Evolutionary conservation across 2,888 invertebrate species (phyloP).

Genomic region (Apantesis nais): DNA sequence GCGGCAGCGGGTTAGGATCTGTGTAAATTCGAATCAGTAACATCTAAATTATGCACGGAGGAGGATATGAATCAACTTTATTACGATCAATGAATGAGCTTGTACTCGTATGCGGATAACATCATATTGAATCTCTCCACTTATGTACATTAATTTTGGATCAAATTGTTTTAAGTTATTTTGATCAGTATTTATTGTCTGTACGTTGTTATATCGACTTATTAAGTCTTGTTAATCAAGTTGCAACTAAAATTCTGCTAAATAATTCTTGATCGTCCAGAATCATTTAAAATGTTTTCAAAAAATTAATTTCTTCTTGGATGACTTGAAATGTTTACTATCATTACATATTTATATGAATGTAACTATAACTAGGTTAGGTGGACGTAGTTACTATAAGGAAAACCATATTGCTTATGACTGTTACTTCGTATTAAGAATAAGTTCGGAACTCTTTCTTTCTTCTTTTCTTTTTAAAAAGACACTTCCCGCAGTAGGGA

Average conservation of each 20-base stretch:
- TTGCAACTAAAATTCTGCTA: too few relatives aligned
- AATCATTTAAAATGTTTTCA: too few relatives aligned
- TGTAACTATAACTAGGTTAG: too few relatives aligned
- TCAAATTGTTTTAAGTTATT: neutral
- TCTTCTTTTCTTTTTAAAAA: too few relatives aligned
- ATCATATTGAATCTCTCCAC: conserved; percentile 21
- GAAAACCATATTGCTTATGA: too few relatives aligned
- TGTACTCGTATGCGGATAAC: conserved; percentile 19
- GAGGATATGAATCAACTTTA: conserved; percentile 37
- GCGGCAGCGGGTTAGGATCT: conserved; percentile 24
- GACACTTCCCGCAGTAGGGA: too few relatives aligned
- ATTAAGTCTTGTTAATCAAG: neutral
- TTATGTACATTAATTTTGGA: conserved; percentile 10
- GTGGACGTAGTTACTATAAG: too few relatives aligned
- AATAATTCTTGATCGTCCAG: rapidly evolving
- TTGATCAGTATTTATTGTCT: neutral
- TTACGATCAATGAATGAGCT: conserved; percentile 27
- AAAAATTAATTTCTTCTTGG: too few relatives aligned
- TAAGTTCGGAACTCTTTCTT: too few relatives aligned
- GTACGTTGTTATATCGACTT: neutral
- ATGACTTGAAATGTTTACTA: too few relatives aligned
- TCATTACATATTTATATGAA: too few relatives aligned
- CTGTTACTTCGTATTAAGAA: too few relatives aligned
- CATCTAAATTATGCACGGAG: conserved; percentile 30
- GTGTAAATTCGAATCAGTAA: conserved; percentile 26